Evolutionary conservation across 2,888 invertebrate genomes (phyloP).

Genomic region (Prosopocoilus inquinatus): DNA sequence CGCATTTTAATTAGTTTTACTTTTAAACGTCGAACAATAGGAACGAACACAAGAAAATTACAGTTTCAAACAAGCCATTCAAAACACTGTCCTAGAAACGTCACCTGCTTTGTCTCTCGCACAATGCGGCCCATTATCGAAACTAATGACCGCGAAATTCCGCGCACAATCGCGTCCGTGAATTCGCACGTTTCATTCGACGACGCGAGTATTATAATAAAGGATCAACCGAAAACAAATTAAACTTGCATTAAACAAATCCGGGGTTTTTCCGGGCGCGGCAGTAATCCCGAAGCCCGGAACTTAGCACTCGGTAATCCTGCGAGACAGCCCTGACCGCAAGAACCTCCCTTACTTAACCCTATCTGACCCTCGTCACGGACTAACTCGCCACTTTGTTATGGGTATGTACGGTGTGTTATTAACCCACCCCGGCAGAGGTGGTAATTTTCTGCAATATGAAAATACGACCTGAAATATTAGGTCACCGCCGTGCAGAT

Average conservation of each 20-base stretch:
- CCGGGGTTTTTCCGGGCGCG: constrained; percentile 14
- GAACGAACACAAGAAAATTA: too few species aligned
- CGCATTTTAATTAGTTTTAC: too few species aligned
- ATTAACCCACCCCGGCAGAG: constrained; percentile 26
- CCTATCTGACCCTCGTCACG: constrained; percentile 32
- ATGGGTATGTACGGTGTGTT: constrained; percentile 27
- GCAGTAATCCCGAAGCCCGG: constrained; percentile 21
- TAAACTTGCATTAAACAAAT: constrained; percentile 21
- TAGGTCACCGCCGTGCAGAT: neutral
- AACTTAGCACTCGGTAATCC: constrained; percentile 30
- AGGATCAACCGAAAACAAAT: neutral
- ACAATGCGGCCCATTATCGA: too few species aligned
- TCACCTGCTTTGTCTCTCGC: too few species aligned
- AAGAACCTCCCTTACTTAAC: constrained; percentile 28
- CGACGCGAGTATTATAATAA: too few species aligned
- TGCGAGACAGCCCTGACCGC: constrained; percentile 28
- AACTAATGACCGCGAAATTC: too few species aligned
- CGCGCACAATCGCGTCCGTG: too few species aligned
- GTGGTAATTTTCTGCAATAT: constrained; percentile 17
- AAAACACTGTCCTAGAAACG: too few species aligned
- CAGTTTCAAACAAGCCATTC: too few species aligned
- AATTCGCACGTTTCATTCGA: too few species aligned
- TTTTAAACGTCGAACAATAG: too few species aligned
- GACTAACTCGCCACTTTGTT: constrained; percentile 32
- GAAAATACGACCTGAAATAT: constrained; percentile 14